Conservation (phyloP, 2,113 vertebrate genomes). For the Columba livia region DNA sequence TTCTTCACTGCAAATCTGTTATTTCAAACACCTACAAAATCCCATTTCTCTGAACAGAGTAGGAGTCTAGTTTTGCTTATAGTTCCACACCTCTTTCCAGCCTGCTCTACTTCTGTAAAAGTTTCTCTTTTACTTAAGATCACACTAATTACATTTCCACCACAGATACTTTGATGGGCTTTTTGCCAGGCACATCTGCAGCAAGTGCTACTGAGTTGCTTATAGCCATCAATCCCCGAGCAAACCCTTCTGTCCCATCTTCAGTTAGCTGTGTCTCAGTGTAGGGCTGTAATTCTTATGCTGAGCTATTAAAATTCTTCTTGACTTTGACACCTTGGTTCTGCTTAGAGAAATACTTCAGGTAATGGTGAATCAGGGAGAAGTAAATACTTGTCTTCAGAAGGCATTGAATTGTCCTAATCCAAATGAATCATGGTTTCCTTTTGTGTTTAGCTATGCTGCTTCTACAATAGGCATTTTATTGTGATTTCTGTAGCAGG, state of each 20-base stretch:
- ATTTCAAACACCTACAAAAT: background rate
- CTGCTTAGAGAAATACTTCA: background rate
- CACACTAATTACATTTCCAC: background rate
- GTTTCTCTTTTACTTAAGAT: background rate
- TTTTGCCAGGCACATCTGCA: background rate
- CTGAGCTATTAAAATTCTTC: conserved; percentile 16
- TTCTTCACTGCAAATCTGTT: background rate
- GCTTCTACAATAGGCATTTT: background rate
- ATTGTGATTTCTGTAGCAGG: background rate
- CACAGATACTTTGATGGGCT: background rate
- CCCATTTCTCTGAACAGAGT: background rate
- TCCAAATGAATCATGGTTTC: background rate
- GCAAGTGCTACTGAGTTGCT: background rate
- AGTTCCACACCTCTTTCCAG: background rate
- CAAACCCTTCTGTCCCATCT: background rate
- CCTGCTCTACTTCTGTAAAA: background rate
- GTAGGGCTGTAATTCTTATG: background rate
- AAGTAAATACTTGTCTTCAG: background rate
- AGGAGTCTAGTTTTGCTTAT: background rate
- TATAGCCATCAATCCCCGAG: background rate
- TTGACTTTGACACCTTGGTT: background rate
- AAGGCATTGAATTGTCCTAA: background rate
- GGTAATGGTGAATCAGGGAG: background rate
- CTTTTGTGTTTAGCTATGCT: background rate
- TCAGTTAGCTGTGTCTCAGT: background rate